Evolutionary conservation across 2,888 invertebrate genomes (phyloP).

Genomic region (Tanytarsus gracilentus): DNA sequence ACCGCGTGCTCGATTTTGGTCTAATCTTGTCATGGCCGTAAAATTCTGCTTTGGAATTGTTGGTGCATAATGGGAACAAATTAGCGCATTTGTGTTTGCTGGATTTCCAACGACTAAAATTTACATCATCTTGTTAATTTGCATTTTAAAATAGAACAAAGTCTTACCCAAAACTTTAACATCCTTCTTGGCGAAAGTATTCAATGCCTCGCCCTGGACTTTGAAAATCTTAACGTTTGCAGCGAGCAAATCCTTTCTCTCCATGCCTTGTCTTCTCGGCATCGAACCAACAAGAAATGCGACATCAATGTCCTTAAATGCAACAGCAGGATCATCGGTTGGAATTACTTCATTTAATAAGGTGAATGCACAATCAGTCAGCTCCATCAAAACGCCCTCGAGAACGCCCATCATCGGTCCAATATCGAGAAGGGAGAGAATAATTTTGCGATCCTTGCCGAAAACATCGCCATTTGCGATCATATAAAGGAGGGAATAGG

Average conservation of each 20-base stretch:
- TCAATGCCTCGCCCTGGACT: conserved; percentile 50
- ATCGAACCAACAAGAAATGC: conserved; percentile 97
- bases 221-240: conserved; percentile 99
- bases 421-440: conserved; percentile 88
- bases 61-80: conserved; percentile 91
- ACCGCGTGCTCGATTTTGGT: conserved; percentile 93
- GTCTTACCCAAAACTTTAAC: conserved; percentile 64
- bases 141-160: not conserved
- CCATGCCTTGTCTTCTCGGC: conserved; percentile 98
- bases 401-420: conserved; percentile 92
- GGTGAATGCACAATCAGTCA: conserved; percentile 91
- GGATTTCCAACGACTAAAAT: conserved; percentile 89
- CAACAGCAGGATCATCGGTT: conserved; percentile 78
- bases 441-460: conserved; percentile 76
- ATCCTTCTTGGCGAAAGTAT: conserved; percentile 81
- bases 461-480: conserved; percentile 94
- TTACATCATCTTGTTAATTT: not conserved
- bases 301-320: conserved; percentile 92
- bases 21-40: conserved; percentile 94
- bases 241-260: conserved; percentile 91
- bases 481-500: conserved; percentile 90
- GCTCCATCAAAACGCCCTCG: conserved; percentile 96
- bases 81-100: conserved; percentile 96
- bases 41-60: conserved; percentile 94
- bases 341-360: conserved; percentile 74